These are phyloP conservation scores for Oligia latruncula DNA, from an alignment of 2,888 invertebrate species.

Conservation along the genomic window DNA sequence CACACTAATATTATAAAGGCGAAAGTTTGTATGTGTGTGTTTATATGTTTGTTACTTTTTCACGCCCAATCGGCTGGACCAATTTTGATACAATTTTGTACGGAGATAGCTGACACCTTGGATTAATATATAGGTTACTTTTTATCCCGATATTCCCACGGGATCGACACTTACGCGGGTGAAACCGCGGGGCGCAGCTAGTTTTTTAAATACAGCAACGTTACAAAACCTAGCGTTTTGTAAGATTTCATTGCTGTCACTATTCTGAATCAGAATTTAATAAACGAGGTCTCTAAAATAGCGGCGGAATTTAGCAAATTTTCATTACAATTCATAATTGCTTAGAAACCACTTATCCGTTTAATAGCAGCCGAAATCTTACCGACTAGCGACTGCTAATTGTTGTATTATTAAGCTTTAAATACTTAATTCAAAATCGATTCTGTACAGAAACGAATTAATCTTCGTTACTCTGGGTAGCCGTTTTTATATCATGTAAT, in stretches of 20 bases:
- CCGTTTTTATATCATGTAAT: slow-evolving; percentile 63
- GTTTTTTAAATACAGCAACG: too few species aligned
- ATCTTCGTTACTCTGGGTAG: slow-evolving; percentile 72
- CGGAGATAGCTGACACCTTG: too few species aligned
- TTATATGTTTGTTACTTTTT: too few species aligned
- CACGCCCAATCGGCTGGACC: too few species aligned
- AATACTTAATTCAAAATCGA: slow-evolving; percentile 77
- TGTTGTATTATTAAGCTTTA: slow-evolving; percentile 47
- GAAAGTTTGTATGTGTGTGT: too few species aligned
- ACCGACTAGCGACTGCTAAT: slow-evolving; percentile 42
- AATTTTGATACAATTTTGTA: too few species aligned
- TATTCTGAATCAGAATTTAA: not conserved
- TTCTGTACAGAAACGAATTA: slow-evolving; percentile 73
- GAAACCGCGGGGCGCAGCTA: too few species aligned
- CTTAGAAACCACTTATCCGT: slow-evolving; percentile 6
- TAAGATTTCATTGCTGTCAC: not conserved
- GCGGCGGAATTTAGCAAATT: not conserved
- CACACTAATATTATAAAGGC: too few species aligned
- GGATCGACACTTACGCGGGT: too few species aligned
- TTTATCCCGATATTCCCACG: too few species aligned
- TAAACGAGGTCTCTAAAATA: not conserved
- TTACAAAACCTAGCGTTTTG: too few species aligned
- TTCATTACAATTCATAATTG: not conserved
- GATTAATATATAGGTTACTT: too few species aligned
- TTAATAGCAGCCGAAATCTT: slow-evolving; percentile 25